A percentile compares a stretch with the other conserved stretches of the same genome.
Conservation (phyloP, 2,113 vertebrate genomes). For the Percina caprodes region DNA sequence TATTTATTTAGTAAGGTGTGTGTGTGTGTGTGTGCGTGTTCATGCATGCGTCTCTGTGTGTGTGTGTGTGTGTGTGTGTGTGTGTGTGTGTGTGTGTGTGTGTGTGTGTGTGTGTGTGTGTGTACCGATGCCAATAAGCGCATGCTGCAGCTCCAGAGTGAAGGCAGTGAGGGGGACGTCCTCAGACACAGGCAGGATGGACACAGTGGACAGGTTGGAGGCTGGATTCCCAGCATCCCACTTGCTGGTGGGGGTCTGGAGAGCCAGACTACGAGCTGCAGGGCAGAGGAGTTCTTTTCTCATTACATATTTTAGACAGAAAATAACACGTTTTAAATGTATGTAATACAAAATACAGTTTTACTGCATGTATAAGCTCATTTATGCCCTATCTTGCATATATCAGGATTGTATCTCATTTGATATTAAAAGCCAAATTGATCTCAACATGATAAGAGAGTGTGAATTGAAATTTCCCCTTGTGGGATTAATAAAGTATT, state of each 20-base stretch:
- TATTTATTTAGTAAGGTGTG: too few relatives aligned
- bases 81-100: neutral
- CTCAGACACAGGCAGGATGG: constrained; percentile 92
- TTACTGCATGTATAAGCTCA: too few relatives aligned
- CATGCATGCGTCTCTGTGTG: neutral
- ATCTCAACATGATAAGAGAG: too few relatives aligned
- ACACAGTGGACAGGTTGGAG: constrained; percentile 92
- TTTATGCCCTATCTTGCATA: neutral
- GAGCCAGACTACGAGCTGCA: constrained; percentile 86
- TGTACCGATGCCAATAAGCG: constrained; percentile 90
- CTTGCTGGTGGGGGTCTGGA: constrained; percentile 86
- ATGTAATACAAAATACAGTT: neutral
- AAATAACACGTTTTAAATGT: neutral
- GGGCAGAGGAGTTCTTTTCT: neutral
- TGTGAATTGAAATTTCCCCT: too few relatives aligned
- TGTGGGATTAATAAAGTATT: too few relatives aligned
- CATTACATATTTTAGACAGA: neutral
- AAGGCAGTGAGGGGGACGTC: constrained; percentile 94
- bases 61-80: neutral
- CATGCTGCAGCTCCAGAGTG: constrained; percentile 93
- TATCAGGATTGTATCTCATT: too few relatives aligned
- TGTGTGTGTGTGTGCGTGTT: constrained; percentile 10
- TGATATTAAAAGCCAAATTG: too few relatives aligned
- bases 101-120: constrained; percentile 16
- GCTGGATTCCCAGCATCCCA: constrained; percentile 91